These are phyloP conservation scores for Sarcophaga variegata DNA, from an alignment of 2,888 invertebrate genomes.

Conservation along the genomic window DNA sequence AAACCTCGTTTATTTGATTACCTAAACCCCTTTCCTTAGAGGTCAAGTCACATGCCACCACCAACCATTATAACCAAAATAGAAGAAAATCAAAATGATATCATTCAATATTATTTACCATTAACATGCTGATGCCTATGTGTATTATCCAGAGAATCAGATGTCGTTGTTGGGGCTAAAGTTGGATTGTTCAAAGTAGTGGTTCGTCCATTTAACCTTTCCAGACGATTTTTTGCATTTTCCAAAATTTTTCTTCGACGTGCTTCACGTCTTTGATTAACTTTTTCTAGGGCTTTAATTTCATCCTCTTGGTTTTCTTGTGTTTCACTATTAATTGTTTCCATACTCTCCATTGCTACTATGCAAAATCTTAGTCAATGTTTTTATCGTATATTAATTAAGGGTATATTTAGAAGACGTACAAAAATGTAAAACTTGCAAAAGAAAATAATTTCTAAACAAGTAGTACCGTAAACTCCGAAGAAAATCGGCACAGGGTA, in stretches of 20 bases:
- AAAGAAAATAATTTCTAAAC: constrained; percentile 35
- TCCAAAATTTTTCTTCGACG: constrained; percentile 69
- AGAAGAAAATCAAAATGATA: not conserved
- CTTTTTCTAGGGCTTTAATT: constrained; percentile 60
- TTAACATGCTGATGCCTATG: constrained; percentile 25
- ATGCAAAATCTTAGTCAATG: not conserved
- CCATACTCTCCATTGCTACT: constrained; percentile 44
- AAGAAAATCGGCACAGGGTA: not conserved
- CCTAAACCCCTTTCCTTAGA: not conserved
- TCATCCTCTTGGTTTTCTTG: constrained; percentile 39
- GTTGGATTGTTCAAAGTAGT: not conserved
- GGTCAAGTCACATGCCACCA: not conserved
- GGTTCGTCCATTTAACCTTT: constrained; percentile 63
- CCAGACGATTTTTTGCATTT: constrained; percentile 70
- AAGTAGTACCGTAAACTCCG: constrained; percentile 26
- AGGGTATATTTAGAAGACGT: constrained; percentile 39
- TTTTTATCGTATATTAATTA: constrained; percentile 12
- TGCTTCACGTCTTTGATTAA: constrained; percentile 66
- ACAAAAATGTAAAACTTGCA: constrained; percentile 49
- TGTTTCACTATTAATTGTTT: constrained; percentile 41
- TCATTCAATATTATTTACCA: constrained; percentile 48
- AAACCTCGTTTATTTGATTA: not conserved
- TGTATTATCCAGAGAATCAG: not conserved
- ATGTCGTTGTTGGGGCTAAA: not conserved
- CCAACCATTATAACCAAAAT: not conserved